Evolutionary conservation across 2,113 vertebrate genomes (phyloP), one percentile per base, ranked within the genome.

Genomic region (Pimephales promelas): DNA sequence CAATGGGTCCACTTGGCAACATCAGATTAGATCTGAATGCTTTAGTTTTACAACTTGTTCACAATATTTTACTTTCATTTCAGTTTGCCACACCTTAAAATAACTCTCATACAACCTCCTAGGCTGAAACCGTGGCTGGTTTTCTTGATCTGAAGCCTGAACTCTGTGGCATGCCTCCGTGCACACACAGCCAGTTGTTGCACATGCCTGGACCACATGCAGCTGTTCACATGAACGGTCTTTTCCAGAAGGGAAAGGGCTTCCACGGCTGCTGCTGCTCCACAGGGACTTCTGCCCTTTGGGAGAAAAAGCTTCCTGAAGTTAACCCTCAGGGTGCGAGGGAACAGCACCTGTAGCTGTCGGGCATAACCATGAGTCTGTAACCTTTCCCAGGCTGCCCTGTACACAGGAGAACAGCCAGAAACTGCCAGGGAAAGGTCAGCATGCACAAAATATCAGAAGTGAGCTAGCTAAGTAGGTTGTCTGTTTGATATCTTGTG

Each of bases 151-250:
- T 77, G 31, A 77, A 20, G 5, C 75, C 16, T n/a, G n/a, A 43
- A 80, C 84, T 3, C 70, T 11, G 89, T 90, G 88, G 86, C 83
- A 79, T 90, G 86, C 83, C 75, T 88, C 86, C 18, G 43, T 71
- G 87, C 11, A 6, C 70, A 6, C 70, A 22, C 31, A 16, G 14
- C 54, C 24, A 89, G 89, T 92, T 92, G 90, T 92, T 90, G 84
- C 34, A 45, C 87, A 89, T 88, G 86, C 61, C 22, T 66, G 49
- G 14, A 79, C 47, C 26, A 10, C 22, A 52, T 81, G 70, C 88
- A 88, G 87, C 77, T 88, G 84, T 73, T 71, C 40, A 81, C 34
- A 24, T 26, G 14, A 47, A 20, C 0, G 20, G 66, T 2, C 26
- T 31, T 5, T 13, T 47, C 6, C 10, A n/a, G 16, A 16, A 54